phyloP scores from a whole-genome alignment of 2,888 invertebrate genomes.

The Leptinotarsa tumamoca region DNA sequence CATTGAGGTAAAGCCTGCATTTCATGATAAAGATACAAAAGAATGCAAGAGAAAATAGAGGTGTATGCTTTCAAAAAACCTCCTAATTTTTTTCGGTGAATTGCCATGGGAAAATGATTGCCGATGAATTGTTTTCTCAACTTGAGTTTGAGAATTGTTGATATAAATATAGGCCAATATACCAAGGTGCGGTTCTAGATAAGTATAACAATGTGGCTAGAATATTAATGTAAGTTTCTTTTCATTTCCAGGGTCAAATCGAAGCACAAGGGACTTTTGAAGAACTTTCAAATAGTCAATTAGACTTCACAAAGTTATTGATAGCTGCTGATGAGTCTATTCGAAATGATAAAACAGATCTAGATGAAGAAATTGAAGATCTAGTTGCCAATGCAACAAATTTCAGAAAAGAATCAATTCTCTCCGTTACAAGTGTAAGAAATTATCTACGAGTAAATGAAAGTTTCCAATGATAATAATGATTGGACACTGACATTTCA shows the following conservation, averaged over 20 bases:
- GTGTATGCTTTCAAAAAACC: no score
- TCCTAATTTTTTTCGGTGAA: no score
- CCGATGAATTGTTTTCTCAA: no score
- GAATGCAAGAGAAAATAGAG: no score
- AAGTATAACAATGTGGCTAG: not conserved
- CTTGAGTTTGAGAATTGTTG: no score
- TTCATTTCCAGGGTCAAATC: constrained; percentile 14
- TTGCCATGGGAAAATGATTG: no score
- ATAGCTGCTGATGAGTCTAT: constrained; percentile 26
- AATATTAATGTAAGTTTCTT: not conserved
- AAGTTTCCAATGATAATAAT: not conserved
- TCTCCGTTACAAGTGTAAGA: not conserved
- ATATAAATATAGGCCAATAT: no score
- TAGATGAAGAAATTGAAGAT: not conserved
- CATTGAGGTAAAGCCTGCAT: no score
- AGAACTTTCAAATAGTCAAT: constrained; percentile 17
- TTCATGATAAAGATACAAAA: no score
- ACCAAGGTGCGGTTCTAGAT: no score
- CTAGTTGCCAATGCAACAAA: not conserved
- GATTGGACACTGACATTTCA: not conserved
- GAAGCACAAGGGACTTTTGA: constrained; percentile 30
- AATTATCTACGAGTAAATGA: not conserved
- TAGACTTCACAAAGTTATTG: constrained; percentile 29
- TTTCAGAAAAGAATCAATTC: not conserved
- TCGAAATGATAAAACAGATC: not conserved